Evolutionary conservation across 2,888 invertebrate species (phyloP).

Genomic region (Drosophila falleni): DNA sequence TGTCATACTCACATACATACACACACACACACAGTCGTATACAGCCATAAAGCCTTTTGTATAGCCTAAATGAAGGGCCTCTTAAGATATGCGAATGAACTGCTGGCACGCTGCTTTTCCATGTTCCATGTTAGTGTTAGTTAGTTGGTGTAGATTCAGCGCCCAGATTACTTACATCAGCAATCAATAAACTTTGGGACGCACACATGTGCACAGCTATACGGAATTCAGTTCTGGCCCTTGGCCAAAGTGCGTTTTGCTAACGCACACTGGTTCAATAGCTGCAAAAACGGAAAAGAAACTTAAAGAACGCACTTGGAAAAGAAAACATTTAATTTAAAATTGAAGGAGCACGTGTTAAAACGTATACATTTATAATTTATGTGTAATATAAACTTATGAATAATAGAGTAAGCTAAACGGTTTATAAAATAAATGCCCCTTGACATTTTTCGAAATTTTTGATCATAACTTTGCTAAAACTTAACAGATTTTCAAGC

Average conservation of each 20-base stretch:
- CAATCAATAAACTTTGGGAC: slow-evolving; percentile 73
- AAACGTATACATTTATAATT: not conserved
- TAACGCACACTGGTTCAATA: slow-evolving; percentile 31
- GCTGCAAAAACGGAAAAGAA: not conserved
- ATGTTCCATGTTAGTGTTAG: slow-evolving; percentile 39
- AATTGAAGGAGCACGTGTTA: not conserved
- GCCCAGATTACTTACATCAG: slow-evolving; percentile 65
- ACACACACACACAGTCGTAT: slow-evolving; percentile 26
- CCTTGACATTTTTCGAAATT: too few relatives aligned
- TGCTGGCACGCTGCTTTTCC: slow-evolving; percentile 47
- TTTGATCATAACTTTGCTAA: too few relatives aligned
- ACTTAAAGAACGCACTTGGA: not conserved
- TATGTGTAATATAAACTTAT: too few relatives aligned
- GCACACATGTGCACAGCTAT: slow-evolving; percentile 25
- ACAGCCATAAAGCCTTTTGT: slow-evolving; percentile 33
- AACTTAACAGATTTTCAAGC: too few relatives aligned
- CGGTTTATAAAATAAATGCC: too few relatives aligned
- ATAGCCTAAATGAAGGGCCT: slow-evolving; percentile 57
- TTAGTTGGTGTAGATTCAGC: slow-evolving; percentile 61
- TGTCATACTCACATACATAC: slow-evolving; percentile 39
- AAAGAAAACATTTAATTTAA: not conserved
- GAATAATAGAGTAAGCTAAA: too few relatives aligned
- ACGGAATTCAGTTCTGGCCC: slow-evolving; percentile 45
- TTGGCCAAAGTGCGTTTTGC: slow-evolving; percentile 66
- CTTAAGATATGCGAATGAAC: slow-evolving; percentile 67